Base-by-base conservation (phyloP, 2,888 invertebrate genomes). In the Spodoptera exigua region DNA sequence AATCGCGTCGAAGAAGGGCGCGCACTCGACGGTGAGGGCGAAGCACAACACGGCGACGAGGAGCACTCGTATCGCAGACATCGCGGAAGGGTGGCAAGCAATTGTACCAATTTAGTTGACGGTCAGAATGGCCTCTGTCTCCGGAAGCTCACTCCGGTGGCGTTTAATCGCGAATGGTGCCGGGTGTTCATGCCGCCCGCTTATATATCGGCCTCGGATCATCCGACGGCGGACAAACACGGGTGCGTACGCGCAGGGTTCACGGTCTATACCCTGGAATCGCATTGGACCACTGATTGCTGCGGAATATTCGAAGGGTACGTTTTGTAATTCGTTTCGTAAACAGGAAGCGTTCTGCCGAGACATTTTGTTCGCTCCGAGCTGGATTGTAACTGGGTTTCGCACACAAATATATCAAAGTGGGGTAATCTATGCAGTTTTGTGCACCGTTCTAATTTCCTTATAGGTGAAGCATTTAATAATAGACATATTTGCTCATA, bases 171-270 rank as follows among this genome's bases (percentile, higher is more conserved):
- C 91, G 91, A 94, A 92, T 93, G 93, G 86, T 92, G 90, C 85
- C 91, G 89, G 90, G 89, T 90, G 89, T 82, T 87, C 89, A 82
- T 81, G 82, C 80, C 83, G 84, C 77, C 81, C 83, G 84, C 84
- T 93, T 94, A 91, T 93, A 94, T 93, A 93, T 89, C 89, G 92
- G 92, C 93, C 93, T 94, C 93, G 93, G 86, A 86, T 89, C 91
- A 90, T 92, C 92, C 90, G 90, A 86, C 89, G 82, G 83, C 89
- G 83, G 78, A 87, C 85, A 86, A 86, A 88, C 86, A 84, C 79
- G 80, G 77, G 83, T 84, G 85, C 88, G 89, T 84, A 82, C 79
- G 87, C 87, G 84, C 86, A 79, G 89, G 89, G 93, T 93, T 94
- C 93, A 94, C 88, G 93, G 93, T 88, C 90, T 73, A 64, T 83